Percentiles rank a stretch among this genome's conserved stretches.
phyloP scores from a whole-genome alignment of 2,113 vertebrate species.

The Charina bottae region DNA sequence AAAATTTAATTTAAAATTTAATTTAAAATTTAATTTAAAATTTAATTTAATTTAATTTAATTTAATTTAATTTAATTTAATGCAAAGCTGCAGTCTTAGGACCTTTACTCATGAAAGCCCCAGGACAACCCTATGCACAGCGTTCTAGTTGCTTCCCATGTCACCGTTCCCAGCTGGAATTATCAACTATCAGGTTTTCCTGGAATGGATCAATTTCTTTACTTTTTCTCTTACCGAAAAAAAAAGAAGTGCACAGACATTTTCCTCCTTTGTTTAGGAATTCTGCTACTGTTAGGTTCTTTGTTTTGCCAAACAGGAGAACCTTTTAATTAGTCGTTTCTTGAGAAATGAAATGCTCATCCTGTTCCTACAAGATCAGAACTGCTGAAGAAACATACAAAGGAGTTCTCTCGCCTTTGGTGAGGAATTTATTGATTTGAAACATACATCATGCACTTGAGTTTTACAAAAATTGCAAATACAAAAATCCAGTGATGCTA shows the following conservation, averaged over 20 bases:
- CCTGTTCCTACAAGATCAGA: slow-evolving; percentile 16
- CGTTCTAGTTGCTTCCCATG: background rate
- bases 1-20: too few species aligned
- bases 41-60: too few species aligned
- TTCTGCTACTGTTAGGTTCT: slow-evolving; percentile 24
- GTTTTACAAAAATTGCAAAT: slow-evolving; percentile 43
- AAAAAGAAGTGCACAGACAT: background rate
- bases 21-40: too few species aligned
- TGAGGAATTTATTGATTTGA: slow-evolving; percentile 61
- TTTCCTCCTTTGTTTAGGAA: slow-evolving; percentile 3
- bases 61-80: too few species aligned
- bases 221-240: background rate
- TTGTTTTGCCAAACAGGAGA: slow-evolving; percentile 35
- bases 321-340: slow-evolving; percentile 15
- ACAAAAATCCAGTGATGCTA: slow-evolving; percentile 35
- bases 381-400: background rate
- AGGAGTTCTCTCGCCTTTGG: slow-evolving; percentile 23
- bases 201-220: background rate
- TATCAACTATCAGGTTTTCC: background rate
- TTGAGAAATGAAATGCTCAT: slow-evolving; percentile 11
- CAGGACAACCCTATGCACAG: too few species aligned
- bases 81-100: background rate
- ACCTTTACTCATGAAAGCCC: background rate
- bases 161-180: background rate
- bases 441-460: slow-evolving; percentile 51